Evolutionary conservation across 2,888 invertebrate genomes (phyloP), one percentile per base, ranked within the genome.

Genomic region (Coremacera marginata): DNA sequence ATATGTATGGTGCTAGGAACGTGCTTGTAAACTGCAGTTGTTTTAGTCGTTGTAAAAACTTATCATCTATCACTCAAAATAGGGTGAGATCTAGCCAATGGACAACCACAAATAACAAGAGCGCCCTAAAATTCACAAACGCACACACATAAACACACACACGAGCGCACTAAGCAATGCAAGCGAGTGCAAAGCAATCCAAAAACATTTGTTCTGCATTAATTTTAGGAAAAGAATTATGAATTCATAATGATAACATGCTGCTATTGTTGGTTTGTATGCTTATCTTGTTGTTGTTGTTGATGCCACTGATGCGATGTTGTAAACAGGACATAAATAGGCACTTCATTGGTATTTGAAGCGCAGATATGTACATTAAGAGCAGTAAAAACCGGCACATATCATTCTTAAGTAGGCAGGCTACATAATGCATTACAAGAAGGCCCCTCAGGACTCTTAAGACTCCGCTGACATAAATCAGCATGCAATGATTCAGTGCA

Each of bases 81-180:
- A 62, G 22, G 57, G 70, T 57, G 34, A 70, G 55, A 68, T 52
- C 57, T 31, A n/a, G 25, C 60, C 67, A 76, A 67, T 77, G 76
- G 71, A 70, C 68, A 76, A 71, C 72, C 73, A 78, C 75, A 78
- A 76, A 77, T 79, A 72, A 71, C 70, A 77, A 75, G 72, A 67
- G 76, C 70, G 75, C 76, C 74, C 65, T 74, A 73, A 77, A 63
- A 79, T 63, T 63, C 11, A 51, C 11, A 68, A 34, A 51, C n/a
- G 62, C 51, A 52, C 37, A 70, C 62, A 49, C 19, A 51, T 14
- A 19, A 27, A 44, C 44, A 51, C 65, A 34, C 16, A 37, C 27
- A 14, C 22, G 60, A 34, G 16, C 19, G 49, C n/a, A 3, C 1
- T 19, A 52, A 51, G 11, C 0, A 11, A 27, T 16, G 51, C 68